Conservation (phyloP, 2,113 vertebrate species). For the Ophiodon elongatus region DNA sequence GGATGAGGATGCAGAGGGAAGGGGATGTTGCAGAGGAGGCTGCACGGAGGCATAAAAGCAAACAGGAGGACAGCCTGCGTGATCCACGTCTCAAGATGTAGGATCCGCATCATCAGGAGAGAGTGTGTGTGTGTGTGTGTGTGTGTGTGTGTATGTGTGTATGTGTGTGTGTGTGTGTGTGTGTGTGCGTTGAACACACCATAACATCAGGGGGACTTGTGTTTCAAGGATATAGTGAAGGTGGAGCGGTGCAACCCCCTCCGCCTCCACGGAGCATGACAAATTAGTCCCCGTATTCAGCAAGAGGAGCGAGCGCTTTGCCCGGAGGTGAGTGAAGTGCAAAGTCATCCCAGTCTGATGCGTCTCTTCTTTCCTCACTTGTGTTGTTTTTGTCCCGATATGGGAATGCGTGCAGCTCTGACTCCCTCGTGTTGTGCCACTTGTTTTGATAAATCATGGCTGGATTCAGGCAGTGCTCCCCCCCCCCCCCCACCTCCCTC, state of each 20-base stretch:
- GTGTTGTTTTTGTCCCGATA: constrained; percentile 16
- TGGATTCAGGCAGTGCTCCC: constrained; percentile 11
- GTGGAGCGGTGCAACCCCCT: constrained; percentile 63
- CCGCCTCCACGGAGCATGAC: constrained; percentile 63
- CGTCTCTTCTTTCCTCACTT: constrained; percentile 14
- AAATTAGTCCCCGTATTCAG: constrained; percentile 68
- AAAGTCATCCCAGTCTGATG: constrained; percentile 56
- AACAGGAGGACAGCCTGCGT: constrained; percentile 40
- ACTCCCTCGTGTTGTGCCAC: constrained; percentile 5
- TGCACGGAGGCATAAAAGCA: constrained; percentile 57
- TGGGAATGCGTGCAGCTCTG: constrained; percentile 11
- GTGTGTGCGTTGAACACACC: constrained; percentile 12
- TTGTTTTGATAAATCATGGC: constrained; percentile 23
- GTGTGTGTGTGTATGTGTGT: background rate
- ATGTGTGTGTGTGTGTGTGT: constrained; percentile 23
- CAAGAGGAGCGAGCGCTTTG: constrained; percentile 52
- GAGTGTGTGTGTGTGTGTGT: constrained; percentile 7
- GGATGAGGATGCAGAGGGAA: constrained; percentile 63
- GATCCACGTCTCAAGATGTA: constrained; percentile 70
- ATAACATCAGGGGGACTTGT: constrained; percentile 56
- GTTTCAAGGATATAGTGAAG: constrained; percentile 74
- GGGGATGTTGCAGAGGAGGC: constrained; percentile 53
- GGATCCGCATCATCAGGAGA: constrained; percentile 15
- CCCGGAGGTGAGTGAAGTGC: constrained; percentile 72
- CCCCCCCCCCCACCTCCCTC: too few species aligned